Conservation (phyloP, 2,888 invertebrate genomes). For the Parnassius mnemosyne region DNA sequence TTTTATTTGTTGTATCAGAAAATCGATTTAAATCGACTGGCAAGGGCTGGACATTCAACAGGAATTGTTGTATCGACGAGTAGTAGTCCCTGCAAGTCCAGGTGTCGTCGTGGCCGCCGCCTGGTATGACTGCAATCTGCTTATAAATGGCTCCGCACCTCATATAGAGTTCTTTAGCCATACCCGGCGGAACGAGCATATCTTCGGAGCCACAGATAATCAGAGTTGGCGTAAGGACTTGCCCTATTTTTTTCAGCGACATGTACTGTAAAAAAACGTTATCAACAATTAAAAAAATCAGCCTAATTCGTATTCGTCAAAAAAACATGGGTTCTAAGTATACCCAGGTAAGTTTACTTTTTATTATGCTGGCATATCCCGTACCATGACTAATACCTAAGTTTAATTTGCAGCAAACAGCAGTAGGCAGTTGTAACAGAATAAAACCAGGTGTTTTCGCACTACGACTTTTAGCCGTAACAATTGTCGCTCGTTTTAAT, state of each 20-base stretch:
- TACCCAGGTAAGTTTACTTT: too few relatives aligned
- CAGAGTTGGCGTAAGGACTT: constrained; percentile 87
- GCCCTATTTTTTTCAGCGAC: constrained; percentile 86
- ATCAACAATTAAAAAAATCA: neutral
- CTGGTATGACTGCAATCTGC: constrained; percentile 87
- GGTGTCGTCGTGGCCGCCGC: constrained; percentile 96
- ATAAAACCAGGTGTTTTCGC: too few relatives aligned
- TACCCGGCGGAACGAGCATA: constrained; percentile 92
- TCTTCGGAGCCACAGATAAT: constrained; percentile 95
- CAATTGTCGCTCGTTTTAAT: too few relatives aligned
- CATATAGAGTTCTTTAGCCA: constrained; percentile 91
- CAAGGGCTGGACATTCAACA: constrained; percentile 58
- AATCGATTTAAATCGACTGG: constrained; percentile 52
- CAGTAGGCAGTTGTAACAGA: too few relatives aligned
- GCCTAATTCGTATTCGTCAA: too few relatives aligned
- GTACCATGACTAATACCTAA: too few relatives aligned
- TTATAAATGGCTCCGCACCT: constrained; percentile 88
- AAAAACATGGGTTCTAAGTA: too few relatives aligned
- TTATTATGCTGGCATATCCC: too few relatives aligned
- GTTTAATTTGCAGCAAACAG: too few relatives aligned
- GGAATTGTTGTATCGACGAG: constrained; percentile 76
- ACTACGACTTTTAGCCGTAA: too few relatives aligned
- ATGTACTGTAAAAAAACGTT: constrained; percentile 80
- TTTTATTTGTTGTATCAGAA: constrained; percentile 46
- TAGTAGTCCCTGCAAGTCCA: constrained; percentile 94